A percentile compares a stretch with the other conserved stretches of the same genome.
phyloP scores from a whole-genome alignment of 2,113 vertebrate species.

The Anseranas semipalmata region DNA sequence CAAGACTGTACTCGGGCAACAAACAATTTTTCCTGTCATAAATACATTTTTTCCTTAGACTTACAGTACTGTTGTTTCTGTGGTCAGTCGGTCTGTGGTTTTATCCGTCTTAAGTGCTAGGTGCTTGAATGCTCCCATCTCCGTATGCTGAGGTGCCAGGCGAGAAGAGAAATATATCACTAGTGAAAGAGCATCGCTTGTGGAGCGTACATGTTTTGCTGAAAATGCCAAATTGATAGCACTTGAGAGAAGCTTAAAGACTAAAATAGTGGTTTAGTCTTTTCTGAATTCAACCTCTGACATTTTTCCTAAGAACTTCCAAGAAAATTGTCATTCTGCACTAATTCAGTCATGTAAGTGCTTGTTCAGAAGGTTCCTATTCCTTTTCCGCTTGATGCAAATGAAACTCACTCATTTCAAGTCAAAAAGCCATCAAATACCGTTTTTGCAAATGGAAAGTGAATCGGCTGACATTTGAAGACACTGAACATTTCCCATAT shows the following conservation, averaged over 20 bases:
- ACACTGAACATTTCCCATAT: slow-evolving; percentile 1
- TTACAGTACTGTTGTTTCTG: neutral
- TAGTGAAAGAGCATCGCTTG: neutral
- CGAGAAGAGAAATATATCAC: neutral
- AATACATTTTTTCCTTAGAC: neutral
- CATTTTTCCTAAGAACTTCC: neutral
- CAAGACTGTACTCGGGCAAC: neutral
- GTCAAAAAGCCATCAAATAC: neutral
- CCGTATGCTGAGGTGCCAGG: neutral
- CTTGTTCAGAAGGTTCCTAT: neutral
- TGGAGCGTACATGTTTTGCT: neutral
- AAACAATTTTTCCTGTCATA: neutral
- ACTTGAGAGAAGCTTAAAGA: neutral
- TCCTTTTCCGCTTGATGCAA: neutral
- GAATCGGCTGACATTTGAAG: slow-evolving; percentile 29
- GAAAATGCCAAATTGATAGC: neutral
- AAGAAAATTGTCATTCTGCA: neutral
- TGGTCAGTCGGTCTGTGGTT: neutral
- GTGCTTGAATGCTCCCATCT: neutral
- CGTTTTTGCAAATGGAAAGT: slow-evolving; percentile 6
- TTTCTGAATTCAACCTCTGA: neutral
- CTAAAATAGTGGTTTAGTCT: neutral
- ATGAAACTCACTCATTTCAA: neutral
- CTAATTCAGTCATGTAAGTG: neutral
- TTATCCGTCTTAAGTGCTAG: neutral